These are phyloP conservation scores for Watsonalla cultraria DNA, from an alignment of 2,888 invertebrate genomes.

Conservation along the genomic window DNA sequence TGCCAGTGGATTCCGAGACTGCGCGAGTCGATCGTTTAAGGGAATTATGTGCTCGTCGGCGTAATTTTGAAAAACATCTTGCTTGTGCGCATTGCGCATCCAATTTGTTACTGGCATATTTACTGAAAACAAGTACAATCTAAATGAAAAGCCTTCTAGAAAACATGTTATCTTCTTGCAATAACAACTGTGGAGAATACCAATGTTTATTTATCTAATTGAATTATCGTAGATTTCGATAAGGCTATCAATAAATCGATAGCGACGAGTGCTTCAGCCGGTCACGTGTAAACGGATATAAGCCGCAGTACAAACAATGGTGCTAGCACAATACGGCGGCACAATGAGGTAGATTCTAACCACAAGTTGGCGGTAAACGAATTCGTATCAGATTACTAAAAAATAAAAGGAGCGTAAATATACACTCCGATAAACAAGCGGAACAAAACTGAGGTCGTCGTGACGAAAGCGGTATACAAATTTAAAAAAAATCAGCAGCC, in stretches of 20 bases:
- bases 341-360: constrained; percentile 35
- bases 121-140: background rate
- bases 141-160: background rate
- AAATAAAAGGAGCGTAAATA: constrained; percentile 60
- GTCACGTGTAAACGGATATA: constrained; percentile 16
- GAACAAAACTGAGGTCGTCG: constrained; percentile 44
- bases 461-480: constrained; percentile 34
- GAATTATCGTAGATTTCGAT: constrained; percentile 20
- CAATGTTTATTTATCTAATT: constrained; percentile 14
- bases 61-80: constrained; percentile 6
- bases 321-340: constrained; percentile 23
- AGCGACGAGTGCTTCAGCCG: constrained; percentile 17
- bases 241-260: constrained; percentile 41
- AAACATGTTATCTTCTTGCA: background rate
- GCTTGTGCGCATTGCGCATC: background rate
- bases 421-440: constrained; percentile 56
- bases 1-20: constrained; percentile 25
- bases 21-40: constrained; percentile 24
- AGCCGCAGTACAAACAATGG: constrained; percentile 32
- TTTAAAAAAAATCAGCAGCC: background rate
- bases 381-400: constrained; percentile 48
- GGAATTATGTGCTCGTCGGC: constrained; percentile 18
- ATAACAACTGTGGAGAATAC: background rate
- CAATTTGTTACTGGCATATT: background rate
- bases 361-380: constrained; percentile 35